Percentiles rank a stretch among this genome's conserved stretches.
These are phyloP conservation scores for Nothobranchius kuhntae DNA, from an alignment of 2,113 vertebrate species.

Conservation along the genomic window DNA sequence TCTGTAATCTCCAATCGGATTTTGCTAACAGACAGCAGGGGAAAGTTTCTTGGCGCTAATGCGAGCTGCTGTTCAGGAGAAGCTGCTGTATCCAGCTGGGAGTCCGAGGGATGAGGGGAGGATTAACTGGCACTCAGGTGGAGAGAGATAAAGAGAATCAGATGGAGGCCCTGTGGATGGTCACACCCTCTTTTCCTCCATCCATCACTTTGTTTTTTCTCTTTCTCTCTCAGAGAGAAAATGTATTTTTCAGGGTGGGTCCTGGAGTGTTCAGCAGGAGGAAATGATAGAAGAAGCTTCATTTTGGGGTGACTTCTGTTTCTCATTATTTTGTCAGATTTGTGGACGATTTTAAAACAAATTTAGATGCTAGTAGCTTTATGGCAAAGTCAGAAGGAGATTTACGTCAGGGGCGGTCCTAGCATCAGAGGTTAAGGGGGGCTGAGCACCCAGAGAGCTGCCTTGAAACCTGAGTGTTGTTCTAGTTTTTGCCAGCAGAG, in stretches of 20 bases:
- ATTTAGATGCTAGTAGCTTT: too few relatives aligned
- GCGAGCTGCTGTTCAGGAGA: slow-evolving; percentile 67
- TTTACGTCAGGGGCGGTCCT: too few relatives aligned
- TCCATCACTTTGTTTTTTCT: slow-evolving; percentile 28
- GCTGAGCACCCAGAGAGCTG: too few relatives aligned
- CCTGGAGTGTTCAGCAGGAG: slow-evolving; percentile 1
- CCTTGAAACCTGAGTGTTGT: too few relatives aligned
- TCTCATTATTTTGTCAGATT: background rate
- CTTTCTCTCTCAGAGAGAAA: slow-evolving; percentile 8
- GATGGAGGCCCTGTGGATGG: slow-evolving; percentile 56
- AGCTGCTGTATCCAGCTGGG: slow-evolving; percentile 66
- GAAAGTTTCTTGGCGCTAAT: slow-evolving; percentile 69
- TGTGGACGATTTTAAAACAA: rapidly evolving
- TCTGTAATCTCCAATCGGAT: slow-evolving; percentile 78
- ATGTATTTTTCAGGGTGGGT: slow-evolving; percentile 31
- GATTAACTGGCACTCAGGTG: slow-evolving; percentile 79
- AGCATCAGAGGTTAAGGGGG: too few relatives aligned
- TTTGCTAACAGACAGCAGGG: slow-evolving; percentile 71
- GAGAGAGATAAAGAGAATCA: slow-evolving; percentile 71
- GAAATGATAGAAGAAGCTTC: slow-evolving; percentile 6
- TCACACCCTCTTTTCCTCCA: slow-evolving; percentile 50
- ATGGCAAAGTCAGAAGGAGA: too few relatives aligned
- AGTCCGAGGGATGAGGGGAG: slow-evolving; percentile 66
- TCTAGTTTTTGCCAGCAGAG: too few relatives aligned
- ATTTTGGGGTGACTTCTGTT: slow-evolving; percentile 10